Evolutionary conservation across 1,140 invertebrate genomes (phyloP), one percentile per base, ranked within the genome.

Genomic region (Hesperophylax magnus): DNA sequence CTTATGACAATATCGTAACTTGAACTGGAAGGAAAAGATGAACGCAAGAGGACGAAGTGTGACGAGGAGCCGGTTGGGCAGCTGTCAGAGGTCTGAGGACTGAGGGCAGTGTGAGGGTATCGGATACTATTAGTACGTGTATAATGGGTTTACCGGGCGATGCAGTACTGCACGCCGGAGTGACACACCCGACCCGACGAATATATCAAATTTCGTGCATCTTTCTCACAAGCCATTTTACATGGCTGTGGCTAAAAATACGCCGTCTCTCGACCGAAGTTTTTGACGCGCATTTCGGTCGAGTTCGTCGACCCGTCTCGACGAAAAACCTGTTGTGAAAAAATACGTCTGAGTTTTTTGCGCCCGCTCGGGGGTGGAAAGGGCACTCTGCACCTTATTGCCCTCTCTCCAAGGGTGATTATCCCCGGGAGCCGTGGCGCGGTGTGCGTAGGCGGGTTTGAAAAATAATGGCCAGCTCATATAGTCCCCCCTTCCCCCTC

Each of bases 181-280:
- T 56, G 67, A 69, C 77, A 69, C 77, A 54, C 60, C 31, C 34
- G 69, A 39, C 39, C 34, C 53, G 78, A 53, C 11, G 27, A 72
- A 79, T 79, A 79, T 79, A 79, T 79, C 78, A 79, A 79, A 79
- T 79, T 79, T 79, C 78, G 78, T 79, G 78, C 69, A 79, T 79
- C 78, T 79, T 67, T 63, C 77, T 75, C 71, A 54, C 53, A 58
- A 75, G 17, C 20, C 71, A 75, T 54, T 58, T 75, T 27, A 56
- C 71, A 75, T 75, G 71, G 71, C 52, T 22, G 52, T 24, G 65
- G 63, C 77, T 79, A 79, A 79, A 79, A 79, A 79, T 79, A 79
- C 77, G 22, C 61, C 77, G 61, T 78, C 61, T 65, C 77, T 58
- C 77, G 67, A 47, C 53, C 31, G 53, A 63, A 77, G 58, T 54